A percentile compares a stretch with the other conserved stretches of the same genome.
Conservation (phyloP, 64 coral and sea anemone species). For the Actinia tenebrosa region DNA sequence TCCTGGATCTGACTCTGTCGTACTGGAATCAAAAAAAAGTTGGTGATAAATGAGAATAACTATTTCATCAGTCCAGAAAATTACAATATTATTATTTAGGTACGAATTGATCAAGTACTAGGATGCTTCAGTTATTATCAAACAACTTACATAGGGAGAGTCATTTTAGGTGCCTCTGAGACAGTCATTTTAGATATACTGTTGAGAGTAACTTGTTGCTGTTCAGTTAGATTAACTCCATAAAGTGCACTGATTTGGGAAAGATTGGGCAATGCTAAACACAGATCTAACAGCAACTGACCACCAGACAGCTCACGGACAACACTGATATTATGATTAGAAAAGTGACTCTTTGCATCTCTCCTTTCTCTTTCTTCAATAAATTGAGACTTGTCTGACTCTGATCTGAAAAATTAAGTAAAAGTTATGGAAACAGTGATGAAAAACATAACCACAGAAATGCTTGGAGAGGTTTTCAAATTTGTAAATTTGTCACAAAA, state of each 20-base stretch:
- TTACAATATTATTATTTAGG: too few species aligned
- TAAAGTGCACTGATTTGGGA: neutral
- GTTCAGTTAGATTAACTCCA: neutral
- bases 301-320: slow-evolving; percentile 18
- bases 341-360: slow-evolving; percentile 22
- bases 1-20: too few species aligned
- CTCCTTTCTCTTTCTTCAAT: neutral
- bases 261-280: slow-evolving; percentile 10
- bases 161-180: neutral
- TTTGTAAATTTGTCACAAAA: too few species aligned
- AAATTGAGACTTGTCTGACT: neutral
- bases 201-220: neutral
- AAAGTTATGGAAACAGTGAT: too few species aligned
- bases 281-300: slow-evolving; percentile 14
- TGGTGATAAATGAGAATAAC: too few species aligned
- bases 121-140: neutral
- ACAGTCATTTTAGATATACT: neutral
- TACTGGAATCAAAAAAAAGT: too few species aligned
- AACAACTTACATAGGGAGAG: neutral
- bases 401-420: neutral
- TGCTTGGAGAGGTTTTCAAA: too few species aligned
- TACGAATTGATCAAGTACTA: too few species aligned
- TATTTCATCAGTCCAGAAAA: too few species aligned
- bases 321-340: slow-evolving; percentile 12
- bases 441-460: neutral